These are phyloP conservation scores for Buphagus erythrorhynchus DNA, from an alignment of 2,797 vertebrate species.

Conservation along the genomic window DNA sequence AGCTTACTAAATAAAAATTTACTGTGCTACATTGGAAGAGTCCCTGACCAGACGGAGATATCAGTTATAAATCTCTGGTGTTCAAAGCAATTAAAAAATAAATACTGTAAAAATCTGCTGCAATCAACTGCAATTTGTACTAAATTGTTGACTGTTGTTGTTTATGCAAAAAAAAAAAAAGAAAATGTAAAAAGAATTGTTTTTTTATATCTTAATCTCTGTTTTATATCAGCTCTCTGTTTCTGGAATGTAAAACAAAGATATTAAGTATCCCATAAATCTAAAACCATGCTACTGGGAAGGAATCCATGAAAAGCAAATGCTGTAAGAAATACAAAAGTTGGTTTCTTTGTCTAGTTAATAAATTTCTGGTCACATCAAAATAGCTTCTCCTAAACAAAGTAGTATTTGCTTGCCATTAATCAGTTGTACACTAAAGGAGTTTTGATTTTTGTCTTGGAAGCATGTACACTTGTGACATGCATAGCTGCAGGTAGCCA, in stretches of 20 bases:
- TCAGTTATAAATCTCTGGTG: background rate
- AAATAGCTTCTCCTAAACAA: background rate
- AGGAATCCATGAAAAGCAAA: slow-evolving; percentile 48
- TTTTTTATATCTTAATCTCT: slow-evolving; percentile 33
- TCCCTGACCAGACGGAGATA: background rate
- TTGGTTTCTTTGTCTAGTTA: background rate
- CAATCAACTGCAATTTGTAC: background rate
- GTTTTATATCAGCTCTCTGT: slow-evolving; percentile 33
- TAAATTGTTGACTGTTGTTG: background rate
- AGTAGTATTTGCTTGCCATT: background rate
- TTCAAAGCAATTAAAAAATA: slow-evolving; percentile 18
- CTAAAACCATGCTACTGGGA: background rate
- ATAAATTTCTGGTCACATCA: background rate
- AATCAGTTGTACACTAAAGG: background rate
- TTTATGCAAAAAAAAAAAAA: background rate
- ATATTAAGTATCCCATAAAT: slow-evolving; percentile 42
- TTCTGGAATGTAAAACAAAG: slow-evolving; percentile 48
- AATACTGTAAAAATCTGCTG: background rate
- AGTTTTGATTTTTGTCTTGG: background rate
- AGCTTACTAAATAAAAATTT: background rate
- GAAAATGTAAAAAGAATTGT: background rate
- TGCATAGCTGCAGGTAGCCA: background rate
- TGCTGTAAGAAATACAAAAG: background rate
- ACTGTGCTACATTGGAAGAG: background rate
- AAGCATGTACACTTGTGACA: background rate